Conservation (phyloP, 2,113 vertebrate genomes). For the Eidolon helvum region DNA sequence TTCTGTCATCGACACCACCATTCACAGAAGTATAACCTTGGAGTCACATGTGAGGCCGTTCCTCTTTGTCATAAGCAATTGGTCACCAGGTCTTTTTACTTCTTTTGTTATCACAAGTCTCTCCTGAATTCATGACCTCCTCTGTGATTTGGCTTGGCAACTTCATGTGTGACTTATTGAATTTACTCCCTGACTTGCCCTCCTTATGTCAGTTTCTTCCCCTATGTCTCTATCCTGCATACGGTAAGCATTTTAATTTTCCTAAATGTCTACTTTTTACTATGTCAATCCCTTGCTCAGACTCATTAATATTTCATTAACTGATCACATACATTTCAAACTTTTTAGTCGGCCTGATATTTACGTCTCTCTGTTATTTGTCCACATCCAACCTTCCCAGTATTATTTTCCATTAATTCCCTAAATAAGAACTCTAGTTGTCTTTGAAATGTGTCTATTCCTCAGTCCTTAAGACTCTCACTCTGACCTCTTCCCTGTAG, state of each 20-base stretch:
- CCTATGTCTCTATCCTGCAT: background rate
- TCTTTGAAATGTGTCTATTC: background rate
- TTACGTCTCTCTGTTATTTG: background rate
- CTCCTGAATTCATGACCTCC: background rate
- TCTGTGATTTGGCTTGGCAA: background rate
- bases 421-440: background rate
- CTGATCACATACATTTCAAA: background rate
- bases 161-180: background rate
- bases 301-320: background rate
- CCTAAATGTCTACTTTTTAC: background rate
- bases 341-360: background rate
- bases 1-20: background rate
- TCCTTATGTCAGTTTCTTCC: background rate
- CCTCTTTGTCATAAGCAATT: background rate
- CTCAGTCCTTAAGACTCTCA: background rate
- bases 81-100: background rate
- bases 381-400: background rate
- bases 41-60: background rate
- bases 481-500: background rate
- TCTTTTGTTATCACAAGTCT: background rate
- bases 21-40: background rate
- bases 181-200: background rate
- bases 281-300: background rate
- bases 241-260: background rate
- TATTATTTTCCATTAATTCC: background rate